Evolutionary conservation across 2,113 vertebrate species (phyloP), one percentile per base, ranked within the genome.

Genomic region (Lucifuga dentata): DNA sequence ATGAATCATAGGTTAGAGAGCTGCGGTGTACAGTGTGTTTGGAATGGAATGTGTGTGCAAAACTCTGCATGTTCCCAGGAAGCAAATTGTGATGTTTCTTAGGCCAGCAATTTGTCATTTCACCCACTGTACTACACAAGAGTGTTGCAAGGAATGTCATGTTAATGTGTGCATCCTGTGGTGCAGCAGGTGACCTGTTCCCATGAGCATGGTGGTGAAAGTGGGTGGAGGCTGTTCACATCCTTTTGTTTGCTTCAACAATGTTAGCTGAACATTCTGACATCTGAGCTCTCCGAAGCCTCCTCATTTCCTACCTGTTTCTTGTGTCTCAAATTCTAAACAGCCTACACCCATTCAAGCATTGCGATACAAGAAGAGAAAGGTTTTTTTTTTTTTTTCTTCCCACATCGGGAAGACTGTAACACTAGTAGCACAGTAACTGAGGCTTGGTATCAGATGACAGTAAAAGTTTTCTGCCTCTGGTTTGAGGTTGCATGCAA

Each of bases 231-330:
- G 38, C 72, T 45, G 76, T 33, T 33, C 55, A 49, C 52, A 68
- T 79, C 59, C 75, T 76, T 86, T 89, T 89, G 79, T 85, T 63
- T 20, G 49, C 59, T 43, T 75, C 39, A 36, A 72, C 62, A 76
- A 79, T 68, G 65, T 80, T 46, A 57, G 32, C 45, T 70, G 63
- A 52, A 82, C 48, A 59, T 72, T 45, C 20, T 71, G 82, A 87
- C 83, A 84, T 67, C n/a, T 45, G 76, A 87, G 80, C 53, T 11
- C 52, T 29, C 48, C 43, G 6, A 13, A 76, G 52, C 56, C 35
- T 50, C 43, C 52, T 62, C 53, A 53, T 83, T 73, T 70, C 39
- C 59, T 74, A 24, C 32, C 61, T 39, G 16, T 58, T 24, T 38
- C 21, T 56, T 49, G 16, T 45, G 20, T 53, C 58, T 62, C 56